Evolutionary conservation across 2,888 invertebrate genomes (phyloP).

Genomic region (Cataglyphis albicans): DNA sequence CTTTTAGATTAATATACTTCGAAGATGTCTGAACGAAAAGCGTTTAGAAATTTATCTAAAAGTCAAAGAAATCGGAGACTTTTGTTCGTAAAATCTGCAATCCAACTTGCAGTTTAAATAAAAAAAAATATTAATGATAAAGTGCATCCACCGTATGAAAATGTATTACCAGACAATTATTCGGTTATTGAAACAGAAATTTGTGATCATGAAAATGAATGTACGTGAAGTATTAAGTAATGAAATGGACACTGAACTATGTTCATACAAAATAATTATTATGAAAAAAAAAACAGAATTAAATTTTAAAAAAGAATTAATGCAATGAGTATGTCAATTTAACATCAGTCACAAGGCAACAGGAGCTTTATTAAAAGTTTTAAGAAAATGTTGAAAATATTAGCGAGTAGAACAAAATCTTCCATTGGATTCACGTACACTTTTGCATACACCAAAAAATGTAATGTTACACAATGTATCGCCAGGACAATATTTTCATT

Average conservation of each 20-base stretch:
- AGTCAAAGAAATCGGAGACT: neutral
- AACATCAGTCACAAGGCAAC: neutral
- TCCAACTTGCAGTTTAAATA: too few species aligned
- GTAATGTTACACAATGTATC: neutral
- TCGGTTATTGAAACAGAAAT: too few species aligned
- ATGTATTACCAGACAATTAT: too few species aligned
- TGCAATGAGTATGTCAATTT: neutral
- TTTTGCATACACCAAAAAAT: constrained; percentile 6
- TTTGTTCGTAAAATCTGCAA: neutral
- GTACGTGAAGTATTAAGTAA: neutral
- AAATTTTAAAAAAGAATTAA: neutral
- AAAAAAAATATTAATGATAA: too few species aligned
- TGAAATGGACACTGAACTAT: neutral
- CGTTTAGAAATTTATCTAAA: neutral
- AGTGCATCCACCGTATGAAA: too few species aligned
- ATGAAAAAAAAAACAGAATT: neutral
- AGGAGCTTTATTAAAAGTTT: constrained; percentile 1
- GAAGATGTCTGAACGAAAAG: neutral
- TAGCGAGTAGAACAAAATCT: neutral
- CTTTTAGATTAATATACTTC: neutral
- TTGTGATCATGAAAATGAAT: neutral
- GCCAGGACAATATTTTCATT: constrained; percentile 8
- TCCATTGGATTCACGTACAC: constrained; percentile 1
- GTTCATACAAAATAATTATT: neutral
- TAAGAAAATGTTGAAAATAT: constrained; percentile 2